Evolutionary conservation across 2,888 invertebrate genomes (phyloP).

Genomic region (Oeneis ivallda): DNA sequence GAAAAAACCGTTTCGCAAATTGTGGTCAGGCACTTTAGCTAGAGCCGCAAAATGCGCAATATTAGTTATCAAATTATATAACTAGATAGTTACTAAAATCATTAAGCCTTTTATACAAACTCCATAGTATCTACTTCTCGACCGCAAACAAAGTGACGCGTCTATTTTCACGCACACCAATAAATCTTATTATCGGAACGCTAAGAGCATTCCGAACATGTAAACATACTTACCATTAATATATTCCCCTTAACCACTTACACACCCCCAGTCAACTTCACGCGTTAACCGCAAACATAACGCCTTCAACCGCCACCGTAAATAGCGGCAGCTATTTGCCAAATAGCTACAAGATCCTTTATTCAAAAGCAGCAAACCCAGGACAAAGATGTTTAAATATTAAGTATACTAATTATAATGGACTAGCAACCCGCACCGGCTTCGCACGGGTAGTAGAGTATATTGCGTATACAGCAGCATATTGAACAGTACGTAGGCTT

Average conservation of each 20-base stretch:
- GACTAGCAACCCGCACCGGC: too few relatives aligned
- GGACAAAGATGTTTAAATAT: conserved; percentile 34
- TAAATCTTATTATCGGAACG: conserved; percentile 19
- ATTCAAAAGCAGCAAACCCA: conserved; percentile 62
- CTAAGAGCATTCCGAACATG: conserved; percentile 21
- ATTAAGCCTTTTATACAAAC: too few relatives aligned
- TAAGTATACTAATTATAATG: not conserved
- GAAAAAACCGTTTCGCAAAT: too few relatives aligned
- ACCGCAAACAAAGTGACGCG: conserved; percentile 7
- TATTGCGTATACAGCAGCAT: too few relatives aligned
- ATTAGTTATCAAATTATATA: too few relatives aligned
- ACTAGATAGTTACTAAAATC: too few relatives aligned
- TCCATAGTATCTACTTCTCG: not conserved
- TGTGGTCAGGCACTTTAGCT: too few relatives aligned
- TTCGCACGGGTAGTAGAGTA: too few relatives aligned
- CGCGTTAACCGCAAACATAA: conserved; percentile 35
- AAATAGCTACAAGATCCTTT: conserved; percentile 52
- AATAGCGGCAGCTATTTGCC: conserved; percentile 35
- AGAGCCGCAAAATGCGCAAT: too few relatives aligned
- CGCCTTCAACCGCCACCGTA: conserved; percentile 33
- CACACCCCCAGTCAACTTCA: conserved; percentile 33
- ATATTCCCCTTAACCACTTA: conserved; percentile 27
- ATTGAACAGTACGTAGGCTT: too few relatives aligned
- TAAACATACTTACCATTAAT: conserved; percentile 18
- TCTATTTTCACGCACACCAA: conserved; percentile 16